Evolutionary conservation across 2,113 vertebrate genomes (phyloP).

Genomic region (Galbula dea): DNA sequence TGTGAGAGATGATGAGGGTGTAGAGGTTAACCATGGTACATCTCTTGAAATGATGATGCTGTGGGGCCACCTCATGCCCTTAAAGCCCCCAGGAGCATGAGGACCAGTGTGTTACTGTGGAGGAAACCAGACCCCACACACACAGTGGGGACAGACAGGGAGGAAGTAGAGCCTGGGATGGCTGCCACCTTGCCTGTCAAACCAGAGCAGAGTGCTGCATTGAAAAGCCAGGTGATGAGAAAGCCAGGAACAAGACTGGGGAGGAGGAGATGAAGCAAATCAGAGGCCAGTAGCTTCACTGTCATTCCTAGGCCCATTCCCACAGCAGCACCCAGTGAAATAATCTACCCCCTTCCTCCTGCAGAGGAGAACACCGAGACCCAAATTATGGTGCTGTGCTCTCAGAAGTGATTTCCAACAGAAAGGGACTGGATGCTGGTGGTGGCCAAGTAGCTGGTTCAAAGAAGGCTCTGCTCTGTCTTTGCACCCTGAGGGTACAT

Average conservation of each 20-base stretch:
- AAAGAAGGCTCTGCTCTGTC: background rate
- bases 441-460: background rate
- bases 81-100: background rate
- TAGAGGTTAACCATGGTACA: background rate
- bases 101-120: rapidly evolving
- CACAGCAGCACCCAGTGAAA: background rate
- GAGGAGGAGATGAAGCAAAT: background rate
- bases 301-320: background rate
- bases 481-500: rapidly evolving
- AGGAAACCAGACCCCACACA: rapidly evolving
- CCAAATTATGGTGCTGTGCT: rapidly evolving
- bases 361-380: background rate
- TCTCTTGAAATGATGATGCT: rapidly evolving
- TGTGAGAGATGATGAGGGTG: background rate
- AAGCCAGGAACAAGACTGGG: background rate
- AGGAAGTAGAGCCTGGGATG: background rate
- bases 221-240: background rate
- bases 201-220: background rate
- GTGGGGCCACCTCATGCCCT: background rate
- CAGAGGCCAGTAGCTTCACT: background rate
- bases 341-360: background rate
- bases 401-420: background rate
- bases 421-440: background rate
- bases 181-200: background rate
- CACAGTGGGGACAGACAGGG: background rate